Conservation (phyloP, 2,888 invertebrate genomes). For the Parnassius glacialis region DNA sequence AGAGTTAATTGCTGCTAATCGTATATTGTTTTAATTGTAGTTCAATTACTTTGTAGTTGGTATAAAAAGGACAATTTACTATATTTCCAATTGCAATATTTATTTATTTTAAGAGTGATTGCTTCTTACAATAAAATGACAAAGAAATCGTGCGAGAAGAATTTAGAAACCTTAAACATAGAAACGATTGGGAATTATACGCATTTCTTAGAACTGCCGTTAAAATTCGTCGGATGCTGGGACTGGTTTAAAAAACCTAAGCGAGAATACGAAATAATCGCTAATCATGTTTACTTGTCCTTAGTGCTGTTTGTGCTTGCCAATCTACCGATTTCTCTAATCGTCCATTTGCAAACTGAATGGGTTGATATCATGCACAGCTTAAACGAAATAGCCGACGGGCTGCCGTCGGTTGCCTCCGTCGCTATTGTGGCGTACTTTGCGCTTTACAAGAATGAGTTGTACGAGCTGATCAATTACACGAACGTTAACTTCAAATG, state of each 20-base stretch:
- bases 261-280: slow-evolving; percentile 38
- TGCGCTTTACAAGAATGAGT: slow-evolving; percentile 46
- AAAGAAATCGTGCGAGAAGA: neutral
- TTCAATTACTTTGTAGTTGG: slow-evolving; percentile 6
- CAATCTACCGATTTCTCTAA: slow-evolving; percentile 42
- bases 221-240: slow-evolving; percentile 64
- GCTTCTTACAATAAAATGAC: slow-evolving; percentile 6
- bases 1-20: slow-evolving; percentile 19
- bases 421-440: slow-evolving; percentile 58
- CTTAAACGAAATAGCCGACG: slow-evolving; percentile 59
- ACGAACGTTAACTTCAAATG: slow-evolving; percentile 62
- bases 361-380: slow-evolving; percentile 62
- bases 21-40: neutral
- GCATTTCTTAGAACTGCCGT: slow-evolving; percentile 50
- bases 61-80: neutral
- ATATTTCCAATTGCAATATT: too few relatives aligned
- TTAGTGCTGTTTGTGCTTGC: slow-evolving; percentile 53
- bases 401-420: slow-evolving; percentile 54
- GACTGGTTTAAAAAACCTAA: slow-evolving; percentile 53
- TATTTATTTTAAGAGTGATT: too few relatives aligned
- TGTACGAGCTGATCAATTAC: slow-evolving; percentile 52
- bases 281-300: slow-evolving; percentile 53
- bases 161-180: slow-evolving; percentile 30
- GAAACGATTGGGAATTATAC: slow-evolving; percentile 45
- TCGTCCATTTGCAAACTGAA: slow-evolving; percentile 53